Evolutionary conservation across 2,797 vertebrate genomes (phyloP), one percentile per base, ranked within the genome.

Genomic region (Molossus alvarezi): DNA sequence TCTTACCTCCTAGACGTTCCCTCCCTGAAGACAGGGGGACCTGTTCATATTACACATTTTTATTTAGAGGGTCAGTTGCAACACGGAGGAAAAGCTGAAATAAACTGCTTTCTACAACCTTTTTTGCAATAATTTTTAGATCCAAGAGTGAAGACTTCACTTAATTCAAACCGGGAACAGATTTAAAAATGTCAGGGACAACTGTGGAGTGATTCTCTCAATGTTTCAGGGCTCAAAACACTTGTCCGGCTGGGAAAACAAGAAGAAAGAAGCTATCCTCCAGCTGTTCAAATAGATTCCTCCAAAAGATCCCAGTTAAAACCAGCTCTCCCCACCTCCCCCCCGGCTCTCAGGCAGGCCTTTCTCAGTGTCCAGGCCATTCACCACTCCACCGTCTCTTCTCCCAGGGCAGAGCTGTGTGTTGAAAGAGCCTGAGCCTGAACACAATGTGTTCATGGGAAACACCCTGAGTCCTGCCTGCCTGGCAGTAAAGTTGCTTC

Each of bases 141-240:
- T 21, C 29, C 9, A 83, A 80, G 91, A 88, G n/a, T 64, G 55
- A 89, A 77, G 79, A 86, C n/a, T 94, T 62, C 15, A 18, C 91
- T 93, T 92, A 60, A 81, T 95, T 92, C 94, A 87, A 81, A 91
- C 69, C 45, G 80, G 65, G 27, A 93, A 94, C 94, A 97, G 95
- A 94, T 97, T 97, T 96, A 65, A 75, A 91, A 97, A 96, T 97
- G 96, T 94, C 94, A 96, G 79, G 76, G 86, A 87, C 94, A 97
- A 94, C 94, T 94, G 86, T 27, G 17, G 82, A 96, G 9, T 88
- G 73, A 86, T 83, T 96, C 48, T 91, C 23, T 89, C 58, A 76
- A 83, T 95, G 71, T 94, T 60, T 41, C 62, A 62, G 91, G 64
- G n/a, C 94, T 95, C 93, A 80, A 80, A 89, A 96, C 91, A 72